Conservation (phyloP, 2,888 invertebrate species). For the Gymnoscelis rufifasciata region DNA sequence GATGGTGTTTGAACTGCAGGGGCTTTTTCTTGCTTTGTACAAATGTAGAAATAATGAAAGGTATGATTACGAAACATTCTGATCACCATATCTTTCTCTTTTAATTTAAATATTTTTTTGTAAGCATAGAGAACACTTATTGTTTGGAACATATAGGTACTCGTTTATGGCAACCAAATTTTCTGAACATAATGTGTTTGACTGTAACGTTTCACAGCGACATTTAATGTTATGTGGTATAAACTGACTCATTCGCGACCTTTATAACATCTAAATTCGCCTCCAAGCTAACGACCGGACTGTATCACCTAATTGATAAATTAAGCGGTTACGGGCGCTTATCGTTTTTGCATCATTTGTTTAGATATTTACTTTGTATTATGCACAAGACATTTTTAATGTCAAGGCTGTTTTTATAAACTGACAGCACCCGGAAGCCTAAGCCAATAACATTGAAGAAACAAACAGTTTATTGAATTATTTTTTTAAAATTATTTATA, state of each 20-base stretch:
- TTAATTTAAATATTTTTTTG: too few species aligned
- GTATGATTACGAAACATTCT: too few species aligned
- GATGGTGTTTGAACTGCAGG: neutral
- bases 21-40: neutral
- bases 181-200: too few species aligned
- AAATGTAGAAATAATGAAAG: too few species aligned
- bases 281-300: constrained; percentile 45
- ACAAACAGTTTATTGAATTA: too few species aligned
- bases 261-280: constrained; percentile 69
- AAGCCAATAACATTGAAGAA: too few species aligned
- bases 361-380: neutral
- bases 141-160: too few species aligned
- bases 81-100: too few species aligned
- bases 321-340: constrained; percentile 3
- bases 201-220: constrained; percentile 8
- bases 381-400: neutral
- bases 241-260: constrained; percentile 62
- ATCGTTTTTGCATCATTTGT: neutral
- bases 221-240: constrained; percentile 34
- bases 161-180: too few species aligned
- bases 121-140: too few species aligned
- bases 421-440: neutral
- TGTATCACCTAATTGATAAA: constrained; percentile 11
- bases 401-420: neutral
- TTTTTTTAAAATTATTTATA: too few species aligned